A percentile compares a stretch with the other conserved stretches of the same genome.
phyloP scores from a whole-genome alignment of 2,113 vertebrate species.

The Synchiropus splendidus region DNA sequence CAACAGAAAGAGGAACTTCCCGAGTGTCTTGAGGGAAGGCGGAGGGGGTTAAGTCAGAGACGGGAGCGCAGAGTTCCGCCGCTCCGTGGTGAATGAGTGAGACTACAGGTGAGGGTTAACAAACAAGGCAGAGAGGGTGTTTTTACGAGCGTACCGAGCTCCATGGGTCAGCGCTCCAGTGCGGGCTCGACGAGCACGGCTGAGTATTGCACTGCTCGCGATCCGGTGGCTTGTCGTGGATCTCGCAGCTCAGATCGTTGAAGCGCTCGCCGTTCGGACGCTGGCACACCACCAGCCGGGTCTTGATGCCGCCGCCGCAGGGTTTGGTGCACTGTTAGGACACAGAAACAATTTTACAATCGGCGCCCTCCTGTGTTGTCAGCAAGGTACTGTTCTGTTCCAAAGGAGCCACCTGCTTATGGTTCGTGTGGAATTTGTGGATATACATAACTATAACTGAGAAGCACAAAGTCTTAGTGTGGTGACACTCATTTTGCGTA shows the following conservation, averaged over 20 bases:
- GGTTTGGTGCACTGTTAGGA: constrained; percentile 79
- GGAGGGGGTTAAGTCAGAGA: constrained; percentile 24
- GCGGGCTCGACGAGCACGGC: constrained; percentile 77
- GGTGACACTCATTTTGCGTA: too few relatives aligned
- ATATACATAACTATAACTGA: too few relatives aligned
- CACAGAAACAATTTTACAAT: constrained; percentile 1
- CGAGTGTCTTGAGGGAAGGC: constrained; percentile 31
- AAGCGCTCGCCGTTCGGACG: constrained; percentile 84
- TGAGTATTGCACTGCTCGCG: constrained; percentile 94
- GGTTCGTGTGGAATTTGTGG: too few relatives aligned
- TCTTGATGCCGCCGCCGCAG: constrained; percentile 85
- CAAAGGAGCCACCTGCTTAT: too few relatives aligned
- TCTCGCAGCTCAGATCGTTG: constrained; percentile 93
- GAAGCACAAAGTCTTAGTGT: too few relatives aligned
- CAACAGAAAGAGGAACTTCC: constrained; percentile 38
- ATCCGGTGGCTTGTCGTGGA: constrained; percentile 93
- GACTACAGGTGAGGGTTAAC: constrained; percentile 27
- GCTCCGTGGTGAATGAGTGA: constrained; percentile 27
- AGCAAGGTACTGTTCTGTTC: too few relatives aligned
- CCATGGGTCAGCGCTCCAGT: constrained; percentile 91
- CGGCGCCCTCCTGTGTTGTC: not conserved
- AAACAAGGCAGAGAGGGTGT: constrained; percentile 41
- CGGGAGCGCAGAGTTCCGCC: constrained; percentile 9
- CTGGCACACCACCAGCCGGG: constrained; percentile 90
- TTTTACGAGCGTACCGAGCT: constrained; percentile 95